phyloP scores from a whole-genome alignment of 2,113 vertebrate species.

The Datnioides undecimradiatus region DNA sequence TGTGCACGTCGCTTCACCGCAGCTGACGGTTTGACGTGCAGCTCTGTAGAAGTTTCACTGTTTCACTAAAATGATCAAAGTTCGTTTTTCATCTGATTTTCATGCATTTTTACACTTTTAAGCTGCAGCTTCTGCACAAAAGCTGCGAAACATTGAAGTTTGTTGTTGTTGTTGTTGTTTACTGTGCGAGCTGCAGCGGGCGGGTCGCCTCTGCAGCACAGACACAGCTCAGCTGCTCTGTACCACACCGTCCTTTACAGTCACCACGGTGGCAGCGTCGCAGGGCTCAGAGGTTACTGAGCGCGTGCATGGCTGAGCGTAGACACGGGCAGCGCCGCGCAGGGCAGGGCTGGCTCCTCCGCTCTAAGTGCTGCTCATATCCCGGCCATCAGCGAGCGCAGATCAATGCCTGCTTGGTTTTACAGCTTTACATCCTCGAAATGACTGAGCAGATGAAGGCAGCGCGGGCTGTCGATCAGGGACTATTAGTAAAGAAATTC shows the following conservation, averaged over 20 bases:
- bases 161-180: too few relatives aligned
- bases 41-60: too few relatives aligned
- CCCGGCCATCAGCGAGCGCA: constrained; percentile 67
- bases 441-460: constrained; percentile 68
- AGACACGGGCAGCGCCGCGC: constrained; percentile 60
- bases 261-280: background rate
- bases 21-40: too few relatives aligned
- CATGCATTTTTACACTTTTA: too few relatives aligned
- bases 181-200: too few relatives aligned
- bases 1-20: too few relatives aligned
- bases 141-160: too few relatives aligned
- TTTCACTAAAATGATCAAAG: too few relatives aligned
- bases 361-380: constrained; percentile 76
- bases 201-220: background rate
- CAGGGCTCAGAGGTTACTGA: constrained; percentile 26
- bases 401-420: constrained; percentile 78
- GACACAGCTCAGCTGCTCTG: background rate
- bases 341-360: constrained; percentile 68
- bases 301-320: background rate
- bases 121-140: too few relatives aligned
- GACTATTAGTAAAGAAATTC: constrained; percentile 72
- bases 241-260: constrained; percentile 28
- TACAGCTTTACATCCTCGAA: constrained; percentile 73
- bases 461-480: constrained; percentile 59
- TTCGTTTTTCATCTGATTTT: too few relatives aligned